Percentiles rank a stretch among this genome's conserved stretches.
Conservation (phyloP, 37 sponge, comb jelly and placozoan species). For the Lycopodina hypogea region DNA sequence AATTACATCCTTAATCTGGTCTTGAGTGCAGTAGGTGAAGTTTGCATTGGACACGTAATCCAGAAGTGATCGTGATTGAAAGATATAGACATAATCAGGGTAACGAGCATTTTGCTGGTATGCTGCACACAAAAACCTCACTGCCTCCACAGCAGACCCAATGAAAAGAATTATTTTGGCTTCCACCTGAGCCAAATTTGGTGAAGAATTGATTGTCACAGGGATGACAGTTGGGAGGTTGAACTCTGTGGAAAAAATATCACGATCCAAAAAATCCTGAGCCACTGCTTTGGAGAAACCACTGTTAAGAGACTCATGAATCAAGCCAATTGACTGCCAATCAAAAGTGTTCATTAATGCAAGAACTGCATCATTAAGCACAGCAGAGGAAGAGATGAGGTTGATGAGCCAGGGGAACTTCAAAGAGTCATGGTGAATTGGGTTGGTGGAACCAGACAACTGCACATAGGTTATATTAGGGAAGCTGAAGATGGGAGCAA, state of each 20-base stretch:
- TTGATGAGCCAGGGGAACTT: conserved; percentile 7
- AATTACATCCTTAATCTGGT: conserved; percentile 9
- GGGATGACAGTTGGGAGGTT: neutral
- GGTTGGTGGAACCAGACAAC: conserved; percentile 28
- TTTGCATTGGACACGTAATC: neutral
- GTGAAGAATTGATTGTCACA: neutral
- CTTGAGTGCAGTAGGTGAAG: neutral
- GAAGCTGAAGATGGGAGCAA: conserved; percentile 17
- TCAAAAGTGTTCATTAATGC: conserved; percentile 14
- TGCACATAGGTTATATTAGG: conserved; percentile 8
- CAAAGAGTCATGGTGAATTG: neutral
- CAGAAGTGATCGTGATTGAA: neutral
- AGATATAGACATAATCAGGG: conserved; percentile 38
- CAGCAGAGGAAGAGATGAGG: conserved; percentile 7
- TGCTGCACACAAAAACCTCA: conserved; percentile 31
- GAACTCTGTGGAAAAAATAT: neutral
- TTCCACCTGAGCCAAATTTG: neutral
- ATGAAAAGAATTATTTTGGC: conserved; percentile 12
- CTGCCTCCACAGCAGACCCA: conserved; percentile 1
- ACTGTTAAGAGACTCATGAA: neutral
- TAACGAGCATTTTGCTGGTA: neutral
- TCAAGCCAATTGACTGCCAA: conserved; percentile 17
- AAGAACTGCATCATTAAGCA: conserved; percentile 18
- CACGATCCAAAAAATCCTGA: neutral
- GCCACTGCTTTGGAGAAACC: conserved; percentile 9